These are phyloP conservation scores for Cyaniris semiargus DNA, from an alignment of 2,888 invertebrate genomes.

Conservation along the genomic window DNA sequence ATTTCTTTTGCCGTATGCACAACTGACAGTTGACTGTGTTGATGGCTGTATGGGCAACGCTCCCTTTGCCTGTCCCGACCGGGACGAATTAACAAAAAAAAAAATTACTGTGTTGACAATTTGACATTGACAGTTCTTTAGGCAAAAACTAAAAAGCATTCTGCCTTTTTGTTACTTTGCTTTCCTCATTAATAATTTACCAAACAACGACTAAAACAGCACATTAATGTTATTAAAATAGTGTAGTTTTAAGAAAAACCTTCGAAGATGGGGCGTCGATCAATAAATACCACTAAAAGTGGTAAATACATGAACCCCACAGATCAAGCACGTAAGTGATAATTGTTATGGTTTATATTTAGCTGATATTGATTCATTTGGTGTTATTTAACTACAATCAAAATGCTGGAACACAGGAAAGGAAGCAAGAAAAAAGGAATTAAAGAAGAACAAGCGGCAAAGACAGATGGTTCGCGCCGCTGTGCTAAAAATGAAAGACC, in stretches of 20 bases:
- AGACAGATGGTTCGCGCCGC: constrained; percentile 97
- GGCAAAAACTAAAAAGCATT: too few species aligned
- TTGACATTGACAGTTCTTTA: too few species aligned
- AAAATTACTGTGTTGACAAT: too few species aligned
- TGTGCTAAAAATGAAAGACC: constrained; percentile 98
- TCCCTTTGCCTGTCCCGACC: too few species aligned
- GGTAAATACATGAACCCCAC: constrained; percentile 99
- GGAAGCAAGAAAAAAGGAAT: constrained; percentile 97
- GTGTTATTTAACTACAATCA: background rate
- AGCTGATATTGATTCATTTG: constrained; percentile 34
- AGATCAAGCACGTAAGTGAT: constrained; percentile 97
- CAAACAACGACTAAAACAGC: background rate
- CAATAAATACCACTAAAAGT: constrained; percentile 99
- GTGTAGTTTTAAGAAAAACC: background rate
- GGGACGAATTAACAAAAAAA: too few species aligned
- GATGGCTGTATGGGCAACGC: too few species aligned
- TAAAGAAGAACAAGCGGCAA: constrained; percentile 99
- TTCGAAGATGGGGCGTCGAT: constrained; percentile 93
- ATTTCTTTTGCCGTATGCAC: too few species aligned
- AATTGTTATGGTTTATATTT: constrained; percentile 38
- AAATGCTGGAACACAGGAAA: constrained; percentile 84
- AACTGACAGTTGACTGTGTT: too few species aligned
- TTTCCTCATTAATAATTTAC: background rate
- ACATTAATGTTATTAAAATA: background rate
- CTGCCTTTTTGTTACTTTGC: background rate